phyloP scores from a whole-genome alignment of 2,888 invertebrate species.

The Ectemnius lituratus region DNA sequence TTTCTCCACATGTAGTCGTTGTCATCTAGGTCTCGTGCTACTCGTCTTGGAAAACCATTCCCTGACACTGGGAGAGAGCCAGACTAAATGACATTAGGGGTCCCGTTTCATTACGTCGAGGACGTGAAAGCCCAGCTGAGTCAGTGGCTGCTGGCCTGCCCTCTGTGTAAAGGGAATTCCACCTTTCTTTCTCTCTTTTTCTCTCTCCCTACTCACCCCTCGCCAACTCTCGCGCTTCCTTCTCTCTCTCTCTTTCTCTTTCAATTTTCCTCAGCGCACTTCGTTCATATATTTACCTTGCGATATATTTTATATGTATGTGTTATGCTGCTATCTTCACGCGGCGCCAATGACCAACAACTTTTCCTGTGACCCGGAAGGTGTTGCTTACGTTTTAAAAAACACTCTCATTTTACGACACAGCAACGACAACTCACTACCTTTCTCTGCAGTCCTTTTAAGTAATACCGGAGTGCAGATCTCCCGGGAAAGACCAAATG shows the following conservation, averaged over 20 bases:
- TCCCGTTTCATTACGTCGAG: conserved; percentile 61
- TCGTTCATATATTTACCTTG: too few relatives aligned
- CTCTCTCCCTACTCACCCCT: not conserved
- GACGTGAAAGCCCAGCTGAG: conserved; percentile 62
- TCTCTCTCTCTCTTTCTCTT: not conserved
- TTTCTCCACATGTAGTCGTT: conserved; percentile 25
- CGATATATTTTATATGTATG: too few relatives aligned
- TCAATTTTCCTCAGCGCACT: not conserved
- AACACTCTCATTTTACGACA: too few relatives aligned
- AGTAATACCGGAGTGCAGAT: too few relatives aligned
- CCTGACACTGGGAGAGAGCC: conserved; percentile 49
- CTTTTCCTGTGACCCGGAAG: too few relatives aligned
- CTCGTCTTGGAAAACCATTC: conserved; percentile 50
- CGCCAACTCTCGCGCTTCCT: not conserved
- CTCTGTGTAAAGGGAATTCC: conserved; percentile 55
- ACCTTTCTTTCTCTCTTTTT: conserved; percentile 31
- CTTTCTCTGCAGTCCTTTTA: too few relatives aligned
- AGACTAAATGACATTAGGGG: conserved; percentile 57
- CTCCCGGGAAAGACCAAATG: too few relatives aligned
- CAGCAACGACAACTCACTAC: too few relatives aligned
- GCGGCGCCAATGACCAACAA: too few relatives aligned
- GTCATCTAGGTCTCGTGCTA: conserved; percentile 13
- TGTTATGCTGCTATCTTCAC: too few relatives aligned
- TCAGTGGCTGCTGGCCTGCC: conserved; percentile 55
- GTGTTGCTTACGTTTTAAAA: too few relatives aligned